Conservation (phyloP, 2,797 vertebrate species). For the Mormyrops boulengeri region DNA sequence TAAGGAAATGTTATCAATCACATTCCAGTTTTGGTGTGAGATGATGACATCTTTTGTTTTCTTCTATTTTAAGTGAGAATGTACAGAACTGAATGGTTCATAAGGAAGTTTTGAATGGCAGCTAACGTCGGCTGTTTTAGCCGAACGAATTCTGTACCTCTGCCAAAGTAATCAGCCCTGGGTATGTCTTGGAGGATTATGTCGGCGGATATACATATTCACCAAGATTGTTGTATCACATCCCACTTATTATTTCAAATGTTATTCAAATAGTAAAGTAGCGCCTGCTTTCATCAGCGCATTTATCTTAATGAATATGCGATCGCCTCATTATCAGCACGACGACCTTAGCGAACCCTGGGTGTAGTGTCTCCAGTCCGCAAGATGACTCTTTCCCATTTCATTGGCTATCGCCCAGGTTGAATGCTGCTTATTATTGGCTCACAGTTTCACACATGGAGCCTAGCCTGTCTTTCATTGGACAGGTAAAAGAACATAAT, state of each 20-base stretch:
- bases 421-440: background rate
- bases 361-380: background rate
- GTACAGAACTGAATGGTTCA: background rate
- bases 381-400: background rate
- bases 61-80: background rate
- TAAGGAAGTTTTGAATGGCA: background rate
- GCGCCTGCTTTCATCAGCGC: background rate
- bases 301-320: constrained; percentile 2
- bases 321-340: background rate
- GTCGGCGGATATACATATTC: constrained; percentile 7
- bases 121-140: background rate
- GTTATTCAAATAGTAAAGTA: background rate
- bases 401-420: background rate
- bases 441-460: background rate
- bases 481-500: background rate
- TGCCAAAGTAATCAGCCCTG: constrained; percentile 15
- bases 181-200: background rate
- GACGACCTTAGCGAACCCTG: background rate
- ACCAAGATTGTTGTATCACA: background rate
- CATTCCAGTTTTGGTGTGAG: background rate
- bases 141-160: background rate
- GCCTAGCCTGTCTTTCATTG: background rate
- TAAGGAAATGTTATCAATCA: background rate
- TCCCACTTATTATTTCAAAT: constrained; percentile 10
- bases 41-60: background rate